phyloP scores from a whole-genome alignment of 2,113 vertebrate species.

The Gambusia affinis region DNA sequence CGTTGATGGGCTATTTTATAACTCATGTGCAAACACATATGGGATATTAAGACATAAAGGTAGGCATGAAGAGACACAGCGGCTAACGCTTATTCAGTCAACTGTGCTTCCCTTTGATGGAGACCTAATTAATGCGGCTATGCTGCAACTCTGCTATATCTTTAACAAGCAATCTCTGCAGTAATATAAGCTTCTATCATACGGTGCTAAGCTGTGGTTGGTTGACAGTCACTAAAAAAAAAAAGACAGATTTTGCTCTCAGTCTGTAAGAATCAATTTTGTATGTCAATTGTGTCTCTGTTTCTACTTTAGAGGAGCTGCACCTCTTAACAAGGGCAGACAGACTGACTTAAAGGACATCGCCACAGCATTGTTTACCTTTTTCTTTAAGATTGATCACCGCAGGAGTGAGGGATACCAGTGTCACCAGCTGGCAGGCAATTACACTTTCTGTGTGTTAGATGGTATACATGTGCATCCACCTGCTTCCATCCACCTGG shows the following conservation, averaged over 20 bases:
- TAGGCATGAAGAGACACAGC: slow-evolving; percentile 16
- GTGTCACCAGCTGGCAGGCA: slow-evolving; percentile 62
- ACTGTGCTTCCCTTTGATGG: slow-evolving; percentile 47
- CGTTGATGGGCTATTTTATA: slow-evolving; percentile 37
- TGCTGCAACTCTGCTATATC: slow-evolving; percentile 64
- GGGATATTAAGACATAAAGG: slow-evolving; percentile 7
- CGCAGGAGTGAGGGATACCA: slow-evolving; percentile 59
- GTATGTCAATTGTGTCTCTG: slow-evolving; percentile 20
- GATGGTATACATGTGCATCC: slow-evolving; percentile 37
- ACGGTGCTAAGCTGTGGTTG: slow-evolving; percentile 28
- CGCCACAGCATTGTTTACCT: slow-evolving; percentile 60
- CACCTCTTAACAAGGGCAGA: slow-evolving; percentile 62
- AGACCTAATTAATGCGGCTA: slow-evolving; percentile 66
- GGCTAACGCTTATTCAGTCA: slow-evolving; percentile 44
- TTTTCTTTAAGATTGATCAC: slow-evolving; percentile 66
- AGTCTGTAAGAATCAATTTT: slow-evolving; percentile 44
- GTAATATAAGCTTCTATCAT: slow-evolving; percentile 48
- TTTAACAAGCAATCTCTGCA: slow-evolving; percentile 63
- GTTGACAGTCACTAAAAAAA: slow-evolving; percentile 20
- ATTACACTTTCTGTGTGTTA: slow-evolving; percentile 37
- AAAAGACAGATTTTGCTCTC: slow-evolving; percentile 24
- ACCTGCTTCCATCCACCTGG: slow-evolving; percentile 21
- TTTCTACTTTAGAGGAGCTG: slow-evolving; percentile 38
- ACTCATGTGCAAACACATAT: slow-evolving; percentile 20
- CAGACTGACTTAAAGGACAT: slow-evolving; percentile 57